Conservation (phyloP, 2,888 invertebrate genomes). For the Tipula vernalis region DNA sequence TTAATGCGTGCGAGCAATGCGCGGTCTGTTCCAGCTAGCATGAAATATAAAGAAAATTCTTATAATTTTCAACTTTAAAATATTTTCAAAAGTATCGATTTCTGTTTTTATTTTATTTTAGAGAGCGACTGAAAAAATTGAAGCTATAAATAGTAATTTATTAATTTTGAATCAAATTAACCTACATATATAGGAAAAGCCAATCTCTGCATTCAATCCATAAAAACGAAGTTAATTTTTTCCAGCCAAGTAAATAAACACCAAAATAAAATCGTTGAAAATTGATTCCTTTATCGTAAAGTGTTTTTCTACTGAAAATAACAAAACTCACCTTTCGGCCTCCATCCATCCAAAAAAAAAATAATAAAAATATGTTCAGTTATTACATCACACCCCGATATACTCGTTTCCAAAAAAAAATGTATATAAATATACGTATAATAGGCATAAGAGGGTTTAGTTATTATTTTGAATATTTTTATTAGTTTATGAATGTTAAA, state of each 20-base stretch:
- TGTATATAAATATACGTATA: background rate
- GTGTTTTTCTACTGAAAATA: background rate
- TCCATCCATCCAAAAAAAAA: background rate
- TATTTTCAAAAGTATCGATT: too few species aligned
- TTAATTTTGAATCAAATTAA: background rate
- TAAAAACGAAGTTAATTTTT: background rate
- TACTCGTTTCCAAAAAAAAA: background rate
- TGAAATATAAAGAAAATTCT: too few species aligned
- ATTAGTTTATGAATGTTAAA: slow-evolving; percentile 4
- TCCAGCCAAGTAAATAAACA: background rate
- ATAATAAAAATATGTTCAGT: background rate
- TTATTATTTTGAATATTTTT: background rate
- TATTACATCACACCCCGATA: background rate
- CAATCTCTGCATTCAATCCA: background rate
- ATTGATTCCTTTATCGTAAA: background rate
- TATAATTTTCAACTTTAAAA: too few species aligned
- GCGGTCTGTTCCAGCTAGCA: too few species aligned
- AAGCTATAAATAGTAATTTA: too few species aligned
- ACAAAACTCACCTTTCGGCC: background rate
- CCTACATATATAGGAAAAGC: background rate
- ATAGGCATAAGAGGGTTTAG: background rate
- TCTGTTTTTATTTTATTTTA: too few species aligned
- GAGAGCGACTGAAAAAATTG: too few species aligned
- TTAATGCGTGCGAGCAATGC: too few species aligned
- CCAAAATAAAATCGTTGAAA: background rate